These are phyloP conservation scores for Drosophila buzzatii DNA, from an alignment of 2,888 invertebrate species.

Conservation along the genomic window DNA sequence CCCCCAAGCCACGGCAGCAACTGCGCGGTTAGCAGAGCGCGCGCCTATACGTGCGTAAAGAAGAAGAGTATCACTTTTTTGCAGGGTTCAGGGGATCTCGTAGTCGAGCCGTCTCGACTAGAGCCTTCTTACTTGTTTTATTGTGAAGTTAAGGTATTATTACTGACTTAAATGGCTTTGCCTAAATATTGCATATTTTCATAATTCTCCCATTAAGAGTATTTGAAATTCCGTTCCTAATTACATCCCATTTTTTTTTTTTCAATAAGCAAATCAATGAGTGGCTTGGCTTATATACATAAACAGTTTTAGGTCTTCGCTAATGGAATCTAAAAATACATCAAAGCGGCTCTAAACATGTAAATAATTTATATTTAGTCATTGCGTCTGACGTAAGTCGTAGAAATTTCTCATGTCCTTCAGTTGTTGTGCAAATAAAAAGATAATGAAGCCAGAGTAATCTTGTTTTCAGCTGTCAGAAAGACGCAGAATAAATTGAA, in stretches of 20 bases:
- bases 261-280: constrained; percentile 10
- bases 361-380: constrained; percentile 57
- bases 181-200: not conserved
- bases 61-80: too few relatives aligned
- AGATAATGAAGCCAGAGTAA: constrained; percentile 36
- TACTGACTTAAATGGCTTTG: not conserved
- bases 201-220: not conserved
- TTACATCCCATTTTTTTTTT: not conserved
- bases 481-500: constrained; percentile 31
- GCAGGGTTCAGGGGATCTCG: too few relatives aligned
- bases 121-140: too few relatives aligned
- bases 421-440: constrained; percentile 24
- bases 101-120: too few relatives aligned
- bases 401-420: constrained; percentile 19
- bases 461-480: constrained; percentile 13
- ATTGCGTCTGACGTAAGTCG: constrained; percentile 58
- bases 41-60: too few relatives aligned
- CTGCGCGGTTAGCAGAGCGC: too few relatives aligned
- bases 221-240: not conserved
- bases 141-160: not conserved
- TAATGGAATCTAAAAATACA: constrained; percentile 67
- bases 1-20: too few relatives aligned
- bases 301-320: constrained; percentile 41
- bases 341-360: constrained; percentile 59
- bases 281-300: constrained; percentile 19